Evolutionary conservation across 1,140 invertebrate species (phyloP).

Genomic region (Scaptomyza hsui): DNA sequence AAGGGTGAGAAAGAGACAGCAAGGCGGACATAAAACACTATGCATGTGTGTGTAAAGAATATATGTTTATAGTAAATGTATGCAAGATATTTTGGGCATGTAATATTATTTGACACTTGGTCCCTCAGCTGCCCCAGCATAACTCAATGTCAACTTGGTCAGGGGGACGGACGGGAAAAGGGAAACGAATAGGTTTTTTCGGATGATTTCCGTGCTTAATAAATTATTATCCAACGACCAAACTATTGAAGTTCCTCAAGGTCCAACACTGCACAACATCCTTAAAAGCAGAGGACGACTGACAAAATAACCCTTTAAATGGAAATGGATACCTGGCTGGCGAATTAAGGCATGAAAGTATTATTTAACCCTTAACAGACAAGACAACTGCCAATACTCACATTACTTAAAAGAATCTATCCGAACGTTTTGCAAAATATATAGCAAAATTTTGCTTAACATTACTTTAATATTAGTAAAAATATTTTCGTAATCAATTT

Average conservation of each 20-base stretch:
- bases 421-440: too few species aligned
- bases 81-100: conserved; percentile 11
- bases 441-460: too few species aligned
- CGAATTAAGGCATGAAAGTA: too few species aligned
- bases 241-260: too few species aligned
- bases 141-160: conserved; percentile 20
- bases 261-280: too few species aligned
- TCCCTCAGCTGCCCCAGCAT: conserved; percentile 25
- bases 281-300: too few species aligned
- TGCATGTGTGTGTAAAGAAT: not conserved
- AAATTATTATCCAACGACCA: conserved; percentile 13
- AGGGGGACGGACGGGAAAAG: not conserved
- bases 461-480: too few species aligned
- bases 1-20: not conserved
- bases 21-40: not conserved
- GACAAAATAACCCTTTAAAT: too few species aligned
- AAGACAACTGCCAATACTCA: too few species aligned
- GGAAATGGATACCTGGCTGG: too few species aligned
- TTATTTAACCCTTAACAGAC: too few species aligned
- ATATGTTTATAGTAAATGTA: not conserved
- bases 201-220: not conserved
- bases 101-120: conserved; percentile 37
- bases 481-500: not conserved
- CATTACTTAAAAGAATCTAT: too few species aligned
- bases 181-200: conserved; percentile 2